Evolutionary conservation across 2,888 invertebrate genomes (phyloP).

Genomic region (Ormyrus nitidulus): DNA sequence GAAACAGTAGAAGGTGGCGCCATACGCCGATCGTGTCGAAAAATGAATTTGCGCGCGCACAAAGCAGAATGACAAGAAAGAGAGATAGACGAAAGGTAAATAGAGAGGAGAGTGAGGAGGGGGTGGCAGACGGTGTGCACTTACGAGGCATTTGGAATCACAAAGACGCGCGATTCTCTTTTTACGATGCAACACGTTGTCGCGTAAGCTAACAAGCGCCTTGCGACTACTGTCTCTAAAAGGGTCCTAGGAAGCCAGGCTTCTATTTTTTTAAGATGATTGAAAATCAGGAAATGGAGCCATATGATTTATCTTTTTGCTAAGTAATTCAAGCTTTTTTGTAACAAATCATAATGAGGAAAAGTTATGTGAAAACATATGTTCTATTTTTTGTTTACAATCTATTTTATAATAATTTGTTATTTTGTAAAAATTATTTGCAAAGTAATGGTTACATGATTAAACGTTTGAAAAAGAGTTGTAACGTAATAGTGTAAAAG

Average conservation of each 20-base stretch:
- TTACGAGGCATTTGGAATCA: conserved; percentile 63
- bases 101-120: conserved; percentile 55
- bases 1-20: conserved; percentile 52
- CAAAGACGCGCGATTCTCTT: conserved; percentile 41
- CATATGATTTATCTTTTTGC: conserved; percentile 44
- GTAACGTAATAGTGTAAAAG: not conserved
- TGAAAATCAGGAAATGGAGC: conserved; percentile 46
- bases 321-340: conserved; percentile 28
- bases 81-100: conserved; percentile 54
- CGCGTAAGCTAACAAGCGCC: conserved; percentile 11
- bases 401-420: conserved; percentile 44
- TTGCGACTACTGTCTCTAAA: conserved; percentile 32
- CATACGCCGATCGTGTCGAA: conserved; percentile 10
- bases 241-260: conserved; percentile 31
- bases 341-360: conserved; percentile 51
- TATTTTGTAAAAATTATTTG: conserved; percentile 42
- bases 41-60: conserved; percentile 55
- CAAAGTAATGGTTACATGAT: conserved; percentile 45
- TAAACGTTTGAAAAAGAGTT: conserved; percentile 14
- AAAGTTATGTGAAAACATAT: conserved; percentile 46
- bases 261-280: conserved; percentile 40
- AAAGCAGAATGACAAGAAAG: conserved; percentile 55
- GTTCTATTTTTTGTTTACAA: conserved; percentile 47
- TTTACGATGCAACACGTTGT: conserved; percentile 59
- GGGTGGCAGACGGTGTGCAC: conserved; percentile 70